Evolutionary conservation across 2,797 vertebrate species (phyloP).

Genomic region (Pelobates cultripes): DNA sequence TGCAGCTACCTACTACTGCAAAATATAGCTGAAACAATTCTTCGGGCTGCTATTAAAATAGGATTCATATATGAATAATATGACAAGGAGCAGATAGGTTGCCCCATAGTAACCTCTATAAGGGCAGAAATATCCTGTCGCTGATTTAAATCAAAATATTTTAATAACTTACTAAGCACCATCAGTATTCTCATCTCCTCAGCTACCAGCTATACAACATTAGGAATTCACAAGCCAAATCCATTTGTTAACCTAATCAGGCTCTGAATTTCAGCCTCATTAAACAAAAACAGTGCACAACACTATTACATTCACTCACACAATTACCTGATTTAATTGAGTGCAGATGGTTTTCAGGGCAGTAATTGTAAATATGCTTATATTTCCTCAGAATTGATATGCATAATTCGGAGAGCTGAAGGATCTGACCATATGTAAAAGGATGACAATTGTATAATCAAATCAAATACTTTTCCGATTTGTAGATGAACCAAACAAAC

Average conservation of each 20-base stretch:
- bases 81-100: no score
- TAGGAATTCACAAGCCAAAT: constrained; percentile 37
- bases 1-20: no score
- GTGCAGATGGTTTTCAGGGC: constrained; percentile 54
- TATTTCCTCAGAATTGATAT: constrained; percentile 40
- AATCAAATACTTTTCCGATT: constrained; percentile 24
- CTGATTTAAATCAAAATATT: neutral
- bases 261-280: constrained; percentile 49
- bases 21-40: no score
- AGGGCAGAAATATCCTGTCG: no score
- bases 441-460: constrained; percentile 23
- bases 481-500: constrained; percentile 22
- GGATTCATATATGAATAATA: no score
- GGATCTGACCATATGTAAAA: constrained; percentile 20
- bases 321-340: constrained; percentile 54
- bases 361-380: constrained; percentile 57
- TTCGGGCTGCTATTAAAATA: no score
- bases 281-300: constrained; percentile 46
- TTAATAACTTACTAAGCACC: neutral
- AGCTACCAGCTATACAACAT: constrained; percentile 30
- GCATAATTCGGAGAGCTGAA: constrained; percentile 41
- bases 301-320: constrained; percentile 40
- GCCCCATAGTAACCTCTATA: no score
- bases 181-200: neutral
- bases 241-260: constrained; percentile 47